Evolutionary conservation across 2,888 invertebrate genomes (phyloP).

Genomic region (Laspeyria flexula): DNA sequence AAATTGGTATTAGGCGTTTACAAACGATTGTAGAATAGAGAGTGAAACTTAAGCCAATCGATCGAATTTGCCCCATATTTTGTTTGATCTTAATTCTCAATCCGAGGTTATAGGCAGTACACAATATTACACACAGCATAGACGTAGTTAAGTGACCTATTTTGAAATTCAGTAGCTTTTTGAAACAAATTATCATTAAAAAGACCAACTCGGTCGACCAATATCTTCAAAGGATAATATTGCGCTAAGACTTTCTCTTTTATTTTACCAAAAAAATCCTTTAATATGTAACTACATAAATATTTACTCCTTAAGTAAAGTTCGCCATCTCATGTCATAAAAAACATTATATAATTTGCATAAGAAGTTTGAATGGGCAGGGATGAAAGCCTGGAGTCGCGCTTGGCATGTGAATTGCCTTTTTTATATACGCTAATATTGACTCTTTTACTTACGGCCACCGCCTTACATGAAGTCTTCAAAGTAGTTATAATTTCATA

Average conservation of each 20-base stretch:
- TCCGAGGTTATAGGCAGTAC: no score
- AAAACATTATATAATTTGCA: slow-evolving; percentile 83
- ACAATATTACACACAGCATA: no score
- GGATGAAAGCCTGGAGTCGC: slow-evolving; percentile 78
- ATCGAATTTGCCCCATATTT: no score
- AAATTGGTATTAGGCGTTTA: no score
- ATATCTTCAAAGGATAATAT: neutral
- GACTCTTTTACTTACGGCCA: slow-evolving; percentile 63
- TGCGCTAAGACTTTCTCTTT: slow-evolving; percentile 15
- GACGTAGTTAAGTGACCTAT: no score
- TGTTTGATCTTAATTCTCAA: no score
- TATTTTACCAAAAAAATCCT: slow-evolving; percentile 37
- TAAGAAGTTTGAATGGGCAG: slow-evolving; percentile 83
- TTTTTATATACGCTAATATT: slow-evolving; percentile 66
- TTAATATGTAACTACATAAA: slow-evolving; percentile 65
- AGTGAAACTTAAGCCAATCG: no score
- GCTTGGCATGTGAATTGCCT: slow-evolving; percentile 82
- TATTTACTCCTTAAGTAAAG: slow-evolving; percentile 81
- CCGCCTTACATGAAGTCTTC: slow-evolving; percentile 1
- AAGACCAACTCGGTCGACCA: no score
- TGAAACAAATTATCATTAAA: no score
- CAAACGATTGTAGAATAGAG: no score
- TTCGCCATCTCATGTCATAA: slow-evolving; percentile 82
- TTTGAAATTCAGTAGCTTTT: no score
- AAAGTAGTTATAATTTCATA: neutral